Evolutionary conservation across 2,888 invertebrate genomes (phyloP), one percentile per base, ranked within the genome.

Genomic region (Euzetes globulus): DNA sequence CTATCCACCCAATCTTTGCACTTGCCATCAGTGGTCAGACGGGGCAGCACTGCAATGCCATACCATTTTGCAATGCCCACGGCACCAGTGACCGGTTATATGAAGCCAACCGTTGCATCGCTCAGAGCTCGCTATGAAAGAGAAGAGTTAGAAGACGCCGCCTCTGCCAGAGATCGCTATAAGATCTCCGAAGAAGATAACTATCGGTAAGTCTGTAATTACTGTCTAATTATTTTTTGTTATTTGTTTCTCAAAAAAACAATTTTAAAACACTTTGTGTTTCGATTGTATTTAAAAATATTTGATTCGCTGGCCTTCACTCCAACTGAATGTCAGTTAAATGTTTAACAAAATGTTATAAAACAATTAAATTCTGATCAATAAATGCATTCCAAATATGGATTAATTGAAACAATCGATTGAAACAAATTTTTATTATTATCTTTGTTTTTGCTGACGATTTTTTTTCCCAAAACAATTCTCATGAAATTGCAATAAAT

Each of bases 1-100:
- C 4, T 65, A 11, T 29, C 65, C 1, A 0, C 65, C 1, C 41
- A n/a, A 22, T 33, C 9, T 29, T 17, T 63, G 7, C 65, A 29
- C 9, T 41, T 65, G n/a, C 29, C 65, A 1, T 65, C 65, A 22
- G 41, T 65, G 19, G 65, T 65, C 41, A 65, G 65, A 22, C 33
- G 65, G 22, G 65, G 65, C 33, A 65, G 65, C 17, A 65, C 41
- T 65, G 65, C 65, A 22, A 65, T 65, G 65, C 65, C 65, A 1
- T 65, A 65, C 19, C 65, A 65, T 29, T 65, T 41, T 29, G 19
- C 65, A 19, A 65, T 65, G 65, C 65, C 65, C 1, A 13, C 65
- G 22, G 19, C 41, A 7, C 33, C 65, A 9, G 9, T 37, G 5
- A 0, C 19, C 1, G 65, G 65, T 2, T 65, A 65, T 41, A 65